Conservation (phyloP, 2,888 invertebrate species). For the Phyllotreta cruciferae region DNA sequence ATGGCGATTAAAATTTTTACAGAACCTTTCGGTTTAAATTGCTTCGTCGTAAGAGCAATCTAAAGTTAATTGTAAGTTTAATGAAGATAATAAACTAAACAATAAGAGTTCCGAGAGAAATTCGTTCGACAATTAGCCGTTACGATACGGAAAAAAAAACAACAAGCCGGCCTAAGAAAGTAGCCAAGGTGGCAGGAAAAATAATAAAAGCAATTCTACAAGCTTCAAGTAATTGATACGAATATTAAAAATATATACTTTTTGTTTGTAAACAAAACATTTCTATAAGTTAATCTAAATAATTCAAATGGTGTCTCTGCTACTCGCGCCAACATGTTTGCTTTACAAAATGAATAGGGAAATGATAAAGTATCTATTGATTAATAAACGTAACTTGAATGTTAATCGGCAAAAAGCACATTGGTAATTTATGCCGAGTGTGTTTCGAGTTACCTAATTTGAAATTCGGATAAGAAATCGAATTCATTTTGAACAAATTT, state of each 20-base stretch:
- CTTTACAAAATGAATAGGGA: conserved; percentile 6
- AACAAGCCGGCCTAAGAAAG: too few species aligned
- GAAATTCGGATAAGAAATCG: too few species aligned
- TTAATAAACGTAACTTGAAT: conserved; percentile 2
- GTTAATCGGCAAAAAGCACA: neutral
- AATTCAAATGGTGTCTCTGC: neutral
- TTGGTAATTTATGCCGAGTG: neutral
- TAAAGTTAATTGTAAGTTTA: neutral
- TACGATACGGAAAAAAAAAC: too few species aligned
- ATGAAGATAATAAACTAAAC: neutral
- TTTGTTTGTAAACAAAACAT: too few species aligned
- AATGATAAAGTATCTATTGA: conserved; percentile 6
- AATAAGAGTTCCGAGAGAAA: conserved; percentile 4
- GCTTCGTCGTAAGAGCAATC: conserved; percentile 1
- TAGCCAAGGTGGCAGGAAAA: too few species aligned
- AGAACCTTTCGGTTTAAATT: conserved; percentile 2
- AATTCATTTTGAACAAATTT: too few species aligned
- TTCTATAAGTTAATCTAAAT: neutral
- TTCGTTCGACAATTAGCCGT: neutral
- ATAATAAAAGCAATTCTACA: too few species aligned
- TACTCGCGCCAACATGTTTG: neutral
- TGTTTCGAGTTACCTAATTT: too few species aligned
- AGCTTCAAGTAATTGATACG: too few species aligned
- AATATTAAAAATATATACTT: too few species aligned
- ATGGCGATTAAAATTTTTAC: neutral